These are phyloP conservation scores for Drosophila atripex DNA, from an alignment of 2,888 invertebrate genomes.

Conservation along the genomic window DNA sequence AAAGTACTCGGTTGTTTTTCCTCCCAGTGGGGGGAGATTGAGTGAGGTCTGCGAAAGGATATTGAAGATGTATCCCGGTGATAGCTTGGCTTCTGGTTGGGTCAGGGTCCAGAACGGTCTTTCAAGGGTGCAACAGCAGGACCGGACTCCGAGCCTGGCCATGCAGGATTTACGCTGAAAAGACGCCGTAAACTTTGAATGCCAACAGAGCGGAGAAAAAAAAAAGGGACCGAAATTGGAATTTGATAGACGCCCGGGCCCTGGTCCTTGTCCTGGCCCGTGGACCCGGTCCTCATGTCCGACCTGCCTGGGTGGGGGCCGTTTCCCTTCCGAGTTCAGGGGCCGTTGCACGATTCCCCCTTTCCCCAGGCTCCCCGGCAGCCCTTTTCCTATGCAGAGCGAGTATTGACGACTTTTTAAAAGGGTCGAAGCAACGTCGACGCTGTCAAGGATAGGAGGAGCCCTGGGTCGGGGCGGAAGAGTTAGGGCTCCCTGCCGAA, in stretches of 20 bases:
- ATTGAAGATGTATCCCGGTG: constrained; percentile 56
- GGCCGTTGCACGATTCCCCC: constrained; percentile 64
- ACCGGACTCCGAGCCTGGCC: constrained; percentile 31
- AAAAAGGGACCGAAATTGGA: constrained; percentile 79
- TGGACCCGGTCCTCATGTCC: constrained; percentile 16
- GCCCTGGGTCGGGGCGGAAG: neutral
- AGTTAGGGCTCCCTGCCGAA: constrained; percentile 13
- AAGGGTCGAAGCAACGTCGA: constrained; percentile 68
- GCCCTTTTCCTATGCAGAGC: constrained; percentile 32
- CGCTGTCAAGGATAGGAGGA: constrained; percentile 47
- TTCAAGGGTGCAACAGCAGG: constrained; percentile 41
- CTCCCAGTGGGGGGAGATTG: neutral
- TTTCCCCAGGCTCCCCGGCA: constrained; percentile 23
- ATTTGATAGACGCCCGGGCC: constrained; percentile 75
- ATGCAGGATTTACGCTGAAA: constrained; percentile 78
- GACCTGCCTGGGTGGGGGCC: neutral
- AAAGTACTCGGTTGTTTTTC: constrained; percentile 24
- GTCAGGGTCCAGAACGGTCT: constrained; percentile 37
- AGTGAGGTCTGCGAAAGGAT: constrained; percentile 26
- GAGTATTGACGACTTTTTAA: constrained; percentile 79
- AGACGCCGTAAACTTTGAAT: constrained; percentile 78
- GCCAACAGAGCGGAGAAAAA: constrained; percentile 40
- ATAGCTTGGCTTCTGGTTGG: constrained; percentile 11
- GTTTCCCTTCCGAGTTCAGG: constrained; percentile 54
- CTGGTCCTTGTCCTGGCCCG: constrained; percentile 35